A percentile compares a stretch with the other conserved stretches of the same genome.
Evolutionary conservation across 2,113 vertebrate species (phyloP).

Genomic region (Beaufortia kweichowensis): DNA sequence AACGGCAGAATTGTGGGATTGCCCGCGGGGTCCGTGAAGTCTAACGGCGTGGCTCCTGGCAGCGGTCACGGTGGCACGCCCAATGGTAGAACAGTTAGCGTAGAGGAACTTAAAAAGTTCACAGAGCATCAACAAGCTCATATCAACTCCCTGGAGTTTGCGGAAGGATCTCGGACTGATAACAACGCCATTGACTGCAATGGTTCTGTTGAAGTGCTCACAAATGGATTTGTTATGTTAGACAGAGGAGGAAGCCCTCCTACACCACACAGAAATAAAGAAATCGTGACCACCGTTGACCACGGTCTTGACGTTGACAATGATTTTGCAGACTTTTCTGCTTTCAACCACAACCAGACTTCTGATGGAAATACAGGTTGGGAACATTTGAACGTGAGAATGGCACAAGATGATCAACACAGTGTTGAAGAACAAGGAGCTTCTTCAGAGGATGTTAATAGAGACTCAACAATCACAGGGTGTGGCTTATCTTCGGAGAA

Average conservation of each 20-base stretch:
- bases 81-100: constrained; percentile 62
- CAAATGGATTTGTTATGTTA: constrained; percentile 82
- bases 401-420: constrained; percentile 59
- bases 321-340: constrained; percentile 88
- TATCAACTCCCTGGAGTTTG: constrained; percentile 54
- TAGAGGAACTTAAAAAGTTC: constrained; percentile 66
- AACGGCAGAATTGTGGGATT: constrained; percentile 69
- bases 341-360: constrained; percentile 71
- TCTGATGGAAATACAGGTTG: constrained; percentile 58
- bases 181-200: constrained; percentile 72
- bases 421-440: constrained; percentile 49
- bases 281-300: constrained; percentile 62
- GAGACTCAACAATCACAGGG: constrained; percentile 57
- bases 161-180: constrained; percentile 49
- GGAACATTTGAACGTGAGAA: constrained; percentile 54
- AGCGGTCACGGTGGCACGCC: constrained; percentile 71
- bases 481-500: constrained; percentile 40
- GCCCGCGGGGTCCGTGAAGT: constrained; percentile 69
- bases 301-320: constrained; percentile 59
- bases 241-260: constrained; percentile 68
- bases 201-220: constrained; percentile 83
- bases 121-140: constrained; percentile 66
- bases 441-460: constrained; percentile 58
- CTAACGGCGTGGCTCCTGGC: constrained; percentile 71
- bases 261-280: constrained; percentile 62